Conservation (phyloP, 2,888 invertebrate genomes). For the Campaea margaritaria region DNA sequence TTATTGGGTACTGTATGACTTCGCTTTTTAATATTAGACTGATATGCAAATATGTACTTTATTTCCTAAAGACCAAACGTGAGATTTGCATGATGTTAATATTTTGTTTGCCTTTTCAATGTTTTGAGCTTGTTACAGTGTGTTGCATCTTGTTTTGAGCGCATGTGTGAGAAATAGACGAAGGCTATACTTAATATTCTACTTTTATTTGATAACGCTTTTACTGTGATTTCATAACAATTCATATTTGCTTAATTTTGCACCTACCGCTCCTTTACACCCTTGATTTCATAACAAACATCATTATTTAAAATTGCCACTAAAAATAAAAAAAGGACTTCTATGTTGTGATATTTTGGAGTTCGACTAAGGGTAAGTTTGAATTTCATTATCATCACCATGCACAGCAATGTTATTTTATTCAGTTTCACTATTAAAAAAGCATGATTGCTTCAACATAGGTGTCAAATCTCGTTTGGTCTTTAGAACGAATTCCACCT, state of each 20-base stretch:
- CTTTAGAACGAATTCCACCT: slow-evolving; percentile 52
- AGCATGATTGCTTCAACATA: slow-evolving; percentile 55
- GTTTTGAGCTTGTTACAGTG: slow-evolving; percentile 68
- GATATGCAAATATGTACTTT: slow-evolving; percentile 62
- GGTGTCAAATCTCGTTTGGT: slow-evolving; percentile 67
- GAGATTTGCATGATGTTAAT: slow-evolving; percentile 78
- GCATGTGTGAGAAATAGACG: slow-evolving; percentile 83
- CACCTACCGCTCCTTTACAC: slow-evolving; percentile 69
- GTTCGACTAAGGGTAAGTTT: slow-evolving; percentile 32
- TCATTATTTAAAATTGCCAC: slow-evolving; percentile 19
- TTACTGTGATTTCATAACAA: slow-evolving; percentile 81
- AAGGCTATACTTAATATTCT: slow-evolving; percentile 56
- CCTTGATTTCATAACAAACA: slow-evolving; percentile 38
- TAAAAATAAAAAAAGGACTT: slow-evolving; percentile 4
- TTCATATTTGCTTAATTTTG: slow-evolving; percentile 81
- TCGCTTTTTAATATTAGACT: slow-evolving; percentile 54
- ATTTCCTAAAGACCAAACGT: slow-evolving; percentile 85
- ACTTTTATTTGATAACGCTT: slow-evolving; percentile 68
- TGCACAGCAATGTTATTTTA: slow-evolving; percentile 45
- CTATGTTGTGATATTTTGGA: not conserved
- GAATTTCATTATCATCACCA: slow-evolving; percentile 24
- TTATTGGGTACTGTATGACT: slow-evolving; percentile 82
- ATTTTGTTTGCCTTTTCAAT: slow-evolving; percentile 71
- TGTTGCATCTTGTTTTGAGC: slow-evolving; percentile 73
- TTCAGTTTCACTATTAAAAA: slow-evolving; percentile 40